Evolutionary conservation across 2,113 vertebrate species (phyloP).

Genomic region (Trachemys scripta): DNA sequence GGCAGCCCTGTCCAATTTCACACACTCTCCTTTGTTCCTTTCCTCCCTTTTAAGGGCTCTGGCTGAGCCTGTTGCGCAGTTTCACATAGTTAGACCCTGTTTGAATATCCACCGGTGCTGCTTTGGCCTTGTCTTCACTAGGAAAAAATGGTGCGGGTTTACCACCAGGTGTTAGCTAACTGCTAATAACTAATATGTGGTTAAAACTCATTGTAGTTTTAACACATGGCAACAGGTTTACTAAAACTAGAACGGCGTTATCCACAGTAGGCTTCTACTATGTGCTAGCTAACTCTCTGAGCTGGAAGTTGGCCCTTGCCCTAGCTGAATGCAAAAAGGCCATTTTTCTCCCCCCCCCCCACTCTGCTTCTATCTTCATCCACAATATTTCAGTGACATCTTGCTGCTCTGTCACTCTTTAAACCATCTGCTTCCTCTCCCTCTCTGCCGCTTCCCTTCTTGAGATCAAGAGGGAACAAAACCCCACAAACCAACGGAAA

Average conservation of each 20-base stretch:
- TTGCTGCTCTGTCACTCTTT: not conserved
- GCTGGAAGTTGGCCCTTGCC: not conserved
- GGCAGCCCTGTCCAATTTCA: not conserved
- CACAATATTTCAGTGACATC: not conserved
- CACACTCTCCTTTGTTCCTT: not conserved
- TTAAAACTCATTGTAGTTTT: not conserved
- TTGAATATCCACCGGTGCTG: not conserved
- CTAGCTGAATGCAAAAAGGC: not conserved
- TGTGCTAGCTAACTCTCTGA: not conserved
- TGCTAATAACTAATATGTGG: not conserved
- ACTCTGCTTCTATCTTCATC: not conserved
- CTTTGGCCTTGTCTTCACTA: not conserved
- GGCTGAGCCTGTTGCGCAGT: rapidly evolving
- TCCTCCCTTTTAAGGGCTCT: not conserved
- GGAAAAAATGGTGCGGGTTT: not conserved
- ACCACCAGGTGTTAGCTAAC: not conserved
- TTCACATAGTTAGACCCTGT: not conserved
- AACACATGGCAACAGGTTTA: not conserved
- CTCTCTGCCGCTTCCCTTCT: not conserved
- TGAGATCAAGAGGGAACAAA: not conserved
- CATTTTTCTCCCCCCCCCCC: not conserved
- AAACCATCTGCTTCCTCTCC: rapidly evolving
- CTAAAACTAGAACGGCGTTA: not conserved
- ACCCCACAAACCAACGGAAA: not conserved
- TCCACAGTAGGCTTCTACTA: not conserved